These are phyloP conservation scores for Channa striata DNA, from an alignment of 2,797 vertebrate species.

Conservation along the genomic window DNA sequence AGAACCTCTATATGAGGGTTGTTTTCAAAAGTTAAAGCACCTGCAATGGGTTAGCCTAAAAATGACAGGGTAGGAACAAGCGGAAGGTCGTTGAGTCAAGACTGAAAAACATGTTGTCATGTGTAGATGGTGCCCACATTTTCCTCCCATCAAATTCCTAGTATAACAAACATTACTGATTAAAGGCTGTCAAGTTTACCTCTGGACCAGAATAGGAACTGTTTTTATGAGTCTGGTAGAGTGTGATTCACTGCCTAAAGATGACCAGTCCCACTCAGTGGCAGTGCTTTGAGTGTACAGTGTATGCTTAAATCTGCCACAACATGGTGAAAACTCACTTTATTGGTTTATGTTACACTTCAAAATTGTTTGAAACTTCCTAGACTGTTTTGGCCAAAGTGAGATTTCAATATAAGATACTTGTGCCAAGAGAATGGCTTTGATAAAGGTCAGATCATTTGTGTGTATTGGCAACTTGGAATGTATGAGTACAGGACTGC, in stretches of 20 bases:
- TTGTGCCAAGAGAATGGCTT: slow-evolving; percentile 27
- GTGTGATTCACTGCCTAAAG: slow-evolving; percentile 13
- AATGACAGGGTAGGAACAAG: slow-evolving; percentile 1
- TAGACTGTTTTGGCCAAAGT: slow-evolving; percentile 23
- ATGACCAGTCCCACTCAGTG: not conserved
- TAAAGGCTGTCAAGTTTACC: not conserved
- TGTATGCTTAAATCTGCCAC: not conserved
- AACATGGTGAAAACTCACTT: not conserved
- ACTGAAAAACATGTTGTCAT: slow-evolving; percentile 20
- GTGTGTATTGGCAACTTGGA: slow-evolving; percentile 40
- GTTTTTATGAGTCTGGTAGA: slow-evolving; percentile 15
- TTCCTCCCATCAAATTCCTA: not conserved
- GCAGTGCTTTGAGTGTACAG: not conserved
- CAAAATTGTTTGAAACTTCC: slow-evolving; percentile 19
- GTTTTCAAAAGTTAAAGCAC: not conserved
- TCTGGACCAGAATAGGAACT: not conserved
- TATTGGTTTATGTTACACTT: not conserved
- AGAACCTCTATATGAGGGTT: not conserved
- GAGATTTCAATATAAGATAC: slow-evolving; percentile 30
- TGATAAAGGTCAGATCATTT: slow-evolving; percentile 42
- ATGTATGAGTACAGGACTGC: slow-evolving; percentile 21
- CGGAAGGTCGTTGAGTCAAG: not conserved
- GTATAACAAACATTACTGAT: slow-evolving; percentile 24
- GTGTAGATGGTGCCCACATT: slow-evolving; percentile 4
- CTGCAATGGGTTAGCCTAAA: not conserved